phyloP scores from a whole-genome alignment of 2,888 invertebrate species.

The Anoncus sp. region DNA sequence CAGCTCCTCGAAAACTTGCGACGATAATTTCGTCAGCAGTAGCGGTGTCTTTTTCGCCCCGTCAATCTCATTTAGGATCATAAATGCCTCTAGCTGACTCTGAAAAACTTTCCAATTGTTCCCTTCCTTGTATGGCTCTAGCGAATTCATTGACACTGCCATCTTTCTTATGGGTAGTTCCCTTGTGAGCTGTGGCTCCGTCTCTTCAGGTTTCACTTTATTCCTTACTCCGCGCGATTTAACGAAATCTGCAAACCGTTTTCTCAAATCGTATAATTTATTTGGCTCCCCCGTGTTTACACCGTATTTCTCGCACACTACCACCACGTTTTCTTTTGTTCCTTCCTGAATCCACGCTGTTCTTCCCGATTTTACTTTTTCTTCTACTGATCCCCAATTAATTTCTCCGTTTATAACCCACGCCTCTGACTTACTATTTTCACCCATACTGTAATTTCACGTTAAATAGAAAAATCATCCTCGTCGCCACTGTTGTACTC shows the following conservation, averaged over 20 bases:
- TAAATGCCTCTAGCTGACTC: background rate
- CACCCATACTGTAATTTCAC: background rate
- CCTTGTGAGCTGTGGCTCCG: too few species aligned
- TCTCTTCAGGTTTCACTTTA: too few species aligned
- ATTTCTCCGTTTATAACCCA: background rate
- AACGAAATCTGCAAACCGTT: background rate
- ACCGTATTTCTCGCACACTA: slow-evolving; percentile 6
- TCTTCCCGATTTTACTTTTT: background rate
- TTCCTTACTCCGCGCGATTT: too few species aligned
- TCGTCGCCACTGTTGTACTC: too few species aligned
- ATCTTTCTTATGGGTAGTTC: too few species aligned
- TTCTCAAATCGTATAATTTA: slow-evolving; percentile 3
- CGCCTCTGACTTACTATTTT: background rate
- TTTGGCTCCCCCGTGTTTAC: background rate
- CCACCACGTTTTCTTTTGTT: background rate
- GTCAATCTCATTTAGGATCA: too few species aligned
- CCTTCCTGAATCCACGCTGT: slow-evolving; percentile 11
- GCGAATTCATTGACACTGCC: too few species aligned
- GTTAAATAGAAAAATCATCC: too few species aligned
- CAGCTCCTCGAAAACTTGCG: background rate
- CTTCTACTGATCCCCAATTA: background rate
- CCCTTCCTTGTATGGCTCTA: background rate
- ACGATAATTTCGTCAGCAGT: background rate
- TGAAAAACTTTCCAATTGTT: slow-evolving; percentile 4
- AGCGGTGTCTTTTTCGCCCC: background rate